phyloP scores from a whole-genome alignment of 2,797 vertebrate species.

The Gobio occitaniae region DNA sequence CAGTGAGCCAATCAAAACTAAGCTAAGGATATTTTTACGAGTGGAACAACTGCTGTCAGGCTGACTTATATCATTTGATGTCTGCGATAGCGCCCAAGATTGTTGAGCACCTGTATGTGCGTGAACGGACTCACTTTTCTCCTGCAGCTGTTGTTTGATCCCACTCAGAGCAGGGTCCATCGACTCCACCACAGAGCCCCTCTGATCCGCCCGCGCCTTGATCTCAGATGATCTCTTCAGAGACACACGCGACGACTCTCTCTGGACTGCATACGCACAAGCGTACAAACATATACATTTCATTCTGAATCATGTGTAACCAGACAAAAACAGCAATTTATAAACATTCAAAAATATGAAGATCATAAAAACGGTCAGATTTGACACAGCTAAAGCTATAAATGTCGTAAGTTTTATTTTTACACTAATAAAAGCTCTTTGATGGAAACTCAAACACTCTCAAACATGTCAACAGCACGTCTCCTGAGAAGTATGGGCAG shows the following conservation, averaged over 20 bases:
- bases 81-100: not conserved
- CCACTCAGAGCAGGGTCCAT: constrained; percentile 41
- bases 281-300: constrained; percentile 29
- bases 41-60: not conserved
- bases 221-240: constrained; percentile 72
- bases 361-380: not conserved
- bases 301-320: not conserved
- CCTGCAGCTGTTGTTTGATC: constrained; percentile 55
- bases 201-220: constrained; percentile 64
- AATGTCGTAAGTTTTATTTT: not conserved
- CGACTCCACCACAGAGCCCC: constrained; percentile 59
- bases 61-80: not conserved
- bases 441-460: not conserved
- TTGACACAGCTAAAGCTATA: not conserved
- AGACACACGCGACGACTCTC: constrained; percentile 71
- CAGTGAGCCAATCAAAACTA: constrained; percentile 3
- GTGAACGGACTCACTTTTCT: constrained; percentile 62
- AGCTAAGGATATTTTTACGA: not conserved
- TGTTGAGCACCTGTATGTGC: constrained; percentile 20
- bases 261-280: constrained; percentile 69
- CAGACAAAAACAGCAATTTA: not conserved
- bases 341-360: not conserved
- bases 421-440: not conserved
- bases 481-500: not conserved
- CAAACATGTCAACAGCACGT: constrained; percentile 1